A percentile compares a stretch with the other conserved stretches of the same genome.
Conservation (phyloP, 2,113 vertebrate species). For the Gnathonemus longibarbis region DNA sequence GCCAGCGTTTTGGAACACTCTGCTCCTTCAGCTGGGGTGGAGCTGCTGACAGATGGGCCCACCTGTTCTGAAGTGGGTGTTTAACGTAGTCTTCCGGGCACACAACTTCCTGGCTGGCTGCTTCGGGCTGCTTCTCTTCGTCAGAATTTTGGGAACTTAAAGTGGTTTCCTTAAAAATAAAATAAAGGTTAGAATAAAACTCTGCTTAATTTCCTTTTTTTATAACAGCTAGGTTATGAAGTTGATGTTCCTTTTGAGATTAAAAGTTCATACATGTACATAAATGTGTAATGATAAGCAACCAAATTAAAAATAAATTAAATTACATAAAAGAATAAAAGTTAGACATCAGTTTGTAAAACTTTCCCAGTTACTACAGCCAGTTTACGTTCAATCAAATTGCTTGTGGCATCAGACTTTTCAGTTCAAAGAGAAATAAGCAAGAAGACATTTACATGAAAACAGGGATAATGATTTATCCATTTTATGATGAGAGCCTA, state of each 20-base stretch:
- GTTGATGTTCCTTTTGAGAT: background rate
- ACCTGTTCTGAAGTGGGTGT: conserved; percentile 95
- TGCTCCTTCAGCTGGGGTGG: background rate
- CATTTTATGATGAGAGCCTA: background rate
- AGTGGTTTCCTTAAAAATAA: conserved; percentile 66
- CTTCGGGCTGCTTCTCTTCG: conserved; percentile 69
- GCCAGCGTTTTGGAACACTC: background rate
- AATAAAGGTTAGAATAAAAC: background rate
- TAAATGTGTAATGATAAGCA: background rate
- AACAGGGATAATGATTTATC: background rate
- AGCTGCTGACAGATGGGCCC: conserved; percentile 23
- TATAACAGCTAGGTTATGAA: background rate
- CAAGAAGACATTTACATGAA: background rate
- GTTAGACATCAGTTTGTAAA: background rate
- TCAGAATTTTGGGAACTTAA: conserved; percentile 70
- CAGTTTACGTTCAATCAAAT: background rate
- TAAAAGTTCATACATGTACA: background rate
- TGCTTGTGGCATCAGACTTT: background rate
- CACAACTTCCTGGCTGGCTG: conserved; percentile 68
- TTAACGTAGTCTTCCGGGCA: conserved; percentile 87
- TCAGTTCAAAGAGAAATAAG: background rate
- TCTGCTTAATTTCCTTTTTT: background rate
- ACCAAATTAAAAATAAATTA: background rate
- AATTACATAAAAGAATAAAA: background rate
- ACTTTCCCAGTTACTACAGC: background rate